phyloP scores from a whole-genome alignment of 2,888 invertebrate genomes.

The Rotaria sp. region DNA sequence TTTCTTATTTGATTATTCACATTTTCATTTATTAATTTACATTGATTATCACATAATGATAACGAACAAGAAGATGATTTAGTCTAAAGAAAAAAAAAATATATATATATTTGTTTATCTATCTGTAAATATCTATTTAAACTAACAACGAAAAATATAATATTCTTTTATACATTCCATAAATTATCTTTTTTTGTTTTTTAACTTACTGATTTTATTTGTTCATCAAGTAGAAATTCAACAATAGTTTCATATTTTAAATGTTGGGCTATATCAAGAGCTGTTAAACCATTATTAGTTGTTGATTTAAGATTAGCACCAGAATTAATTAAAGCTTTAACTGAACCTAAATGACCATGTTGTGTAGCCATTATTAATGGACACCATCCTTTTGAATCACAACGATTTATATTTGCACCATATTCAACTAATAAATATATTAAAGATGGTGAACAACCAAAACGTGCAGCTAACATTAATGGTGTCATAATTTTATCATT shows the following conservation, averaged over 20 bases:
- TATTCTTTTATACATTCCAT: too few relatives aligned
- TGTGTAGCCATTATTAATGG: slow-evolving; percentile 6
- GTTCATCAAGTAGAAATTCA: not conserved
- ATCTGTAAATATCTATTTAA: too few relatives aligned
- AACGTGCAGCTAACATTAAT: not conserved
- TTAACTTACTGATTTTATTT: not conserved
- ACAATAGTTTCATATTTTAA: not conserved
- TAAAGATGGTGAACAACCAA: not conserved
- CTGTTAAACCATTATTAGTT: not conserved
- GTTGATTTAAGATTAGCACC: not conserved
- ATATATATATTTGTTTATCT: too few relatives aligned
- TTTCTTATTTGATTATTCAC: not conserved
- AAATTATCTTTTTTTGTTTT: too few relatives aligned
- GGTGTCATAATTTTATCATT: not conserved
- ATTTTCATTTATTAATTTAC: not conserved
- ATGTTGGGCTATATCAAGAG: slow-evolving; percentile 15
- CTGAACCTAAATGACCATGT: slow-evolving; percentile 26
- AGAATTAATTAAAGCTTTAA: not conserved
- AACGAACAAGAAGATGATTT: not conserved
- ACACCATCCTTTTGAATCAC: slow-evolving; percentile 27
- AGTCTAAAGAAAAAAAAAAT: not conserved
- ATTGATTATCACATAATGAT: not conserved
- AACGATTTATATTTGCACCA: not conserved
- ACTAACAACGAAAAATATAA: too few relatives aligned
- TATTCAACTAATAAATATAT: not conserved